Base-by-base conservation (phyloP, 2,797 vertebrate species). In the Picus viridis region DNA sequence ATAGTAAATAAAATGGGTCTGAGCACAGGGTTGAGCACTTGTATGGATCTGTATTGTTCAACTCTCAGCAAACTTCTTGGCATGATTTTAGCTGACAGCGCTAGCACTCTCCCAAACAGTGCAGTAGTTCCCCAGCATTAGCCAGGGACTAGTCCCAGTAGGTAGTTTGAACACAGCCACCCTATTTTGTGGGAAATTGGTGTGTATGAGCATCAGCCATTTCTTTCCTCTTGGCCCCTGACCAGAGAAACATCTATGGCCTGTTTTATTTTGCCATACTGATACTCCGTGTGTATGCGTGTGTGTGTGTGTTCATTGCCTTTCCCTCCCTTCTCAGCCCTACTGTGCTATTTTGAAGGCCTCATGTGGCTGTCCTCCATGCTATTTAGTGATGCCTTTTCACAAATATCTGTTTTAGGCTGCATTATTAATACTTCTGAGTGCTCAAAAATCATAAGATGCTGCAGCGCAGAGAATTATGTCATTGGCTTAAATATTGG, bases 401-500 rank as follows among this genome's bases (percentile, higher is more conserved):
- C 49, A 58, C 29, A 85, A 84, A 86, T 93, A 95, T 41, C 86
- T 94, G 65, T 1, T 94, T 94, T 77, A 90, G 83, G 51, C 51
- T 83, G 69, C 81, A 59, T 90, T 94, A 83, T 80, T 96, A 92
- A 91, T 92, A 92, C 83, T 94, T 92, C 56, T 68, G 86, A 93
- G 72, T 62, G 81, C 86, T 93, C 65, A 45, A 90, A 96, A 88
- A 91, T 92, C 62, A 4, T 74, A 94, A 94, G 96, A 96, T 9
- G 73, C 78, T 86, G 47, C 58, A 93, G 69, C 86, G 59, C 68
- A 85, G 75, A 91, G 72, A 94, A 96, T 93, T 91, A 85, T 96
- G 81, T 91, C 62, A 77, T 96, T 92, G 81, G 81, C 90, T 95
- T 92, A 94, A 96, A 94, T 88, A 92, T 20, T 32, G 27, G 74